phyloP scores from a whole-genome alignment of 2,797 vertebrate genomes.

The Cacajao melanocephalus region DNA sequence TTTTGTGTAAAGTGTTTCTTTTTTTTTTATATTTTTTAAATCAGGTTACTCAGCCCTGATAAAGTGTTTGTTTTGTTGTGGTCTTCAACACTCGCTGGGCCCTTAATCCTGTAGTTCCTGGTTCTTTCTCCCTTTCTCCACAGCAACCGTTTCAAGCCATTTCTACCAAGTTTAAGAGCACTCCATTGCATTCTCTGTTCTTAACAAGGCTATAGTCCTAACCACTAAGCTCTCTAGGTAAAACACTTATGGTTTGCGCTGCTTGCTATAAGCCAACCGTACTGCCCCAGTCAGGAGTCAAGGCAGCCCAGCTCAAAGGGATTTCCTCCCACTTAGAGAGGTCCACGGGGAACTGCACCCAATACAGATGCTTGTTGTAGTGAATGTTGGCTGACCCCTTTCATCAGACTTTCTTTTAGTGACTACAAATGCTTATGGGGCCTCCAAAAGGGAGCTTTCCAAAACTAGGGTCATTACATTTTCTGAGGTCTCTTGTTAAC shows the following conservation, averaged over 20 bases:
- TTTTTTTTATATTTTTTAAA: too few relatives aligned
- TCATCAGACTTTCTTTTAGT: neutral
- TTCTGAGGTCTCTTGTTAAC: neutral
- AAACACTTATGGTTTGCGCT: neutral
- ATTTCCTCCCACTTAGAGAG: neutral
- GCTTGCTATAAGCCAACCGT: neutral
- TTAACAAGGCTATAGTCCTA: neutral
- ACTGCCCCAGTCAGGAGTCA: neutral
- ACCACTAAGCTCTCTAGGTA: neutral
- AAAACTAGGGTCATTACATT: neutral
- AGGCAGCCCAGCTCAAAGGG: neutral
- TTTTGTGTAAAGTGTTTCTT: neutral
- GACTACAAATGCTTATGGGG: neutral
- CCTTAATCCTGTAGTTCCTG: neutral
- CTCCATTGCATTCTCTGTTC: neutral
- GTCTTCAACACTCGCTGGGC: neutral
- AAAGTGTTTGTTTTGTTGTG: neutral
- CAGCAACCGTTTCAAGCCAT: neutral
- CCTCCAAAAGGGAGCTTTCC: neutral
- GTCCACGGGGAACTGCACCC: neutral
- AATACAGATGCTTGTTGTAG: fast-evolving
- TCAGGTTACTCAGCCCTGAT: too few relatives aligned
- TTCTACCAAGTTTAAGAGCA: neutral
- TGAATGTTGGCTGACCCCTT: neutral
- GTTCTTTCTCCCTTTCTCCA: neutral